Evolutionary conservation across 2,797 vertebrate genomes (phyloP), one percentile per base, ranked within the genome.

Genomic region (Sebastes minor): DNA sequence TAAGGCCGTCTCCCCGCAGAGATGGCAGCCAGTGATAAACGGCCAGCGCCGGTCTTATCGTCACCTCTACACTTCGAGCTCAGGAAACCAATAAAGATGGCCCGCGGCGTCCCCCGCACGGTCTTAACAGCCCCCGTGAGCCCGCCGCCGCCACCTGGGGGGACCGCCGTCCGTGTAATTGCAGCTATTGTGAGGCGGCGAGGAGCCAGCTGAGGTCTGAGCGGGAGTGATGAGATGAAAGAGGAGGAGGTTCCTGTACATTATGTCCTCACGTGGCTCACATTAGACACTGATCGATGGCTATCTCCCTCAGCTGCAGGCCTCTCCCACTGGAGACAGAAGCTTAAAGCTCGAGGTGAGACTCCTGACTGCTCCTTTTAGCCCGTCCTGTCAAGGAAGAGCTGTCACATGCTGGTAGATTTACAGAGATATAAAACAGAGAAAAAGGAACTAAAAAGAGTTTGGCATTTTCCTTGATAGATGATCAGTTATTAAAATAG

Each of bases 121-220:
- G 68, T 57, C 76, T 84, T 87, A 90, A 95, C 74, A 74, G 82
- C 90, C 85, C 94, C 83, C 71, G 5, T 0, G 88, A 91, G 89
- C 62, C 79, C 1, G 13, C 59, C 7, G 60, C 33, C 52, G 35
- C 2, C 35, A 52, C 76, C 85, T 78, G 1, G 59, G 89, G 80
- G 85, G 35, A 74, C 75, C 23, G 6, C 60, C 11, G 62, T 67
- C 79, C 13, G n/a, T 91, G 90, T 95, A 94, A 95, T 94, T 94
- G 91, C 78, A 87, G 88, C 88, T 89, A 92, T 92, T 95, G 86
- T 91, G 84, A 23, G 80, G 78, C 76, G 56, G 52, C 8, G 16
- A 74, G 57, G 12, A 81, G 85, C 90, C 94, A 95, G 94, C 92
- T 95, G 94, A 92, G 94, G 88, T 86, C 90, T 80, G 80, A 73